phyloP scores from a whole-genome alignment of 2,888 invertebrate genomes.

The Drosophila tripunctata region DNA sequence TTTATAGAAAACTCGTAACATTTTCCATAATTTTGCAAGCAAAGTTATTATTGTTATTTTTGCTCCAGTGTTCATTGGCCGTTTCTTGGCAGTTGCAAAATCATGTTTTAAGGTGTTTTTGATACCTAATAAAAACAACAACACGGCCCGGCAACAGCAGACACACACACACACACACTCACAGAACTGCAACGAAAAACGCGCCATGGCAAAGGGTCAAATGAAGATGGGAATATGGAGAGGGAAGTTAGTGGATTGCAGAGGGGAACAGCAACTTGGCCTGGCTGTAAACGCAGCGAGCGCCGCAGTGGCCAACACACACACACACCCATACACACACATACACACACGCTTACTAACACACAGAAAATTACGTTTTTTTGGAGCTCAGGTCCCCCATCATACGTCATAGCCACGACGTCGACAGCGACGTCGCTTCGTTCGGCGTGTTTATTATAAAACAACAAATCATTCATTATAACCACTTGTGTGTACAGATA shows the following conservation, averaged over 20 bases:
- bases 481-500: conserved; percentile 70
- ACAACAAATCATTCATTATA: conserved; percentile 83
- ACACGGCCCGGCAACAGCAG: conserved; percentile 46
- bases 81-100: conserved; percentile 74
- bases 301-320: conserved; percentile 51
- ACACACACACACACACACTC: conserved; percentile 5
- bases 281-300: conserved; percentile 45
- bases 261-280: conserved; percentile 19
- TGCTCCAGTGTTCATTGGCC: conserved; percentile 56
- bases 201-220: conserved; percentile 71
- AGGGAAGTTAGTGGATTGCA: conserved; percentile 24
- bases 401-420: conserved; percentile 66
- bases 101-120: conserved; percentile 81
- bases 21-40: not conserved
- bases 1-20: not conserved
- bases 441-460: conserved; percentile 82
- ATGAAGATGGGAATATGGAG: conserved; percentile 25
- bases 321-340: conserved; percentile 3
- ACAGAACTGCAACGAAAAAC: conserved; percentile 54
- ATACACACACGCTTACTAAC: not conserved
- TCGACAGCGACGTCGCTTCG: conserved; percentile 63
- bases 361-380: conserved; percentile 22
- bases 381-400: conserved; percentile 43
- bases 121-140: conserved; percentile 80
- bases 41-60: not conserved